Base-by-base conservation (phyloP, 2,888 invertebrate genomes). In the Chrysolina oricalcia region DNA sequence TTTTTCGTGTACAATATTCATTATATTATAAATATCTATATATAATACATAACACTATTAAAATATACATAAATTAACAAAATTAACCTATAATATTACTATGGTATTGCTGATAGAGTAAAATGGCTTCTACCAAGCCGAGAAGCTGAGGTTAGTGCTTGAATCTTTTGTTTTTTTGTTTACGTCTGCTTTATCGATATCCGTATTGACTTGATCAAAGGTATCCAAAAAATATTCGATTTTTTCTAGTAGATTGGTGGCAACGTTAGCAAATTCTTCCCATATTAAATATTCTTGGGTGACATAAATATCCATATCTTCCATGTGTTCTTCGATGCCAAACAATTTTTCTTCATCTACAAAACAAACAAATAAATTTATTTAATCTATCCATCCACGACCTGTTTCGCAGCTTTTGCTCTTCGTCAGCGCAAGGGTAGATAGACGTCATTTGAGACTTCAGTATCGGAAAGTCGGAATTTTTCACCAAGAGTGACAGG, bases 191-290 rank as follows among this genome's bases (percentile, higher is more conserved):
- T 77, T 78, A 64, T 81, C 81, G 40, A 81, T 78, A 66, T 84
- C 84, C 63, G 84, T 78, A 75, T 86, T 83, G 17, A 87, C 82
- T 78, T 87, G 86, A 72, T 88, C 88, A 68, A 87, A 85, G 4
- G 86, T 86, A 63, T 89, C 89, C 50, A 89, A 81, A 80, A 89
- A 89, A 75, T 87, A 86, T 81, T 92, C 90, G 40, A 93, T 89
- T 82, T 91, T 91, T 85, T 94, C 94, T 78, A 95, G 86, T 74
- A 95, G 88, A 82, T 95, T 94, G 53, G 94, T 92, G 0, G 94
- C 95, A 0, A 95, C 94, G 19, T 91, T 90, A 1, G 94, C 93
- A 83, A 95, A 93, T 83, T 94, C 94, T 86, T 95, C 95, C 95
- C 95, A 95, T 13, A 92, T 84, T 53, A 89, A 82, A 80, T 88